A percentile compares a stretch with the other conserved stretches of the same genome.
Conservation (phyloP, 2,797 vertebrate genomes). For the Anguilla marmorata region DNA sequence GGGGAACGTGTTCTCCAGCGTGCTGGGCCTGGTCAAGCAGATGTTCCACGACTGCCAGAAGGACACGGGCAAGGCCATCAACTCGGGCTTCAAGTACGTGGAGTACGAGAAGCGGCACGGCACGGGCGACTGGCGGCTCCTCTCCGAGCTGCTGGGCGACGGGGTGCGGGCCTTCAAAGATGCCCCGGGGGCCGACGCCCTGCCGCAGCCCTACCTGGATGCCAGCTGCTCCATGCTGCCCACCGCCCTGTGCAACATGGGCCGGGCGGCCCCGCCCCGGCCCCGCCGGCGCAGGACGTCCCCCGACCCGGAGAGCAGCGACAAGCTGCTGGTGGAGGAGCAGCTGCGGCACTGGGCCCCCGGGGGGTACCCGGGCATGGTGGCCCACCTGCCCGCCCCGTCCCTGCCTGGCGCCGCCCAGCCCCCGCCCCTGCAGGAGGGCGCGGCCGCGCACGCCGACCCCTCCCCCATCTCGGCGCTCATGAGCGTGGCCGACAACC, state of each 20-base stretch:
- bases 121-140: slow-evolving; percentile 81
- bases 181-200: slow-evolving; percentile 66
- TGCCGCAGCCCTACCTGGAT: slow-evolving; percentile 80
- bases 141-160: slow-evolving; percentile 83
- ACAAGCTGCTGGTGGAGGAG: slow-evolving; percentile 70
- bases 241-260: slow-evolving; percentile 50
- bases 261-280: slow-evolving; percentile 60
- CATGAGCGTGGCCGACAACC: slow-evolving; percentile 84
- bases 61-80: slow-evolving; percentile 76
- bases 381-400: slow-evolving; percentile 57
- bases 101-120: slow-evolving; percentile 87
- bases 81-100: slow-evolving; percentile 84
- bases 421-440: slow-evolving; percentile 54
- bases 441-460: slow-evolving; percentile 66
- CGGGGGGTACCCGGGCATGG: slow-evolving; percentile 67
- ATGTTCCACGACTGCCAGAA: slow-evolving; percentile 83
- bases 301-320: slow-evolving; percentile 68
- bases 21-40: slow-evolving; percentile 79
- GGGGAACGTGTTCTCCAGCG: slow-evolving; percentile 79
- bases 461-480: slow-evolving; percentile 85
- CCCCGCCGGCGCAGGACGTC: slow-evolving; percentile 70
- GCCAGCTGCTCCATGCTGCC: slow-evolving; percentile 65
- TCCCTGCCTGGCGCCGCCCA: slow-evolving; percentile 42
- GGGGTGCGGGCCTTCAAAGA: slow-evolving; percentile 81
- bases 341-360: slow-evolving; percentile 74